Conservation (phyloP, 1,140 invertebrate genomes). For the Vanessa atalanta region DNA sequence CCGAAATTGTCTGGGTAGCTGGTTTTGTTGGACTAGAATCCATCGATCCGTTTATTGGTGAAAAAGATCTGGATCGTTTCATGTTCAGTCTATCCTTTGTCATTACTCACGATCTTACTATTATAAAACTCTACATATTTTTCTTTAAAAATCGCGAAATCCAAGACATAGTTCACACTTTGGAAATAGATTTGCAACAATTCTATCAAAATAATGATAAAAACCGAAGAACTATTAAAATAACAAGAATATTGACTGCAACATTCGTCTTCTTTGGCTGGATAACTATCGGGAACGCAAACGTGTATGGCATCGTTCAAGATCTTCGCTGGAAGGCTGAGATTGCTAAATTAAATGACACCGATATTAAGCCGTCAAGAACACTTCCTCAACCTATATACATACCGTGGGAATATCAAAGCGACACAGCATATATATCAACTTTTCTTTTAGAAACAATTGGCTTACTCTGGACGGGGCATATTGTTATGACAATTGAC, state of each 20-base stretch:
- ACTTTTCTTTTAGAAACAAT: slow-evolving; percentile 68
- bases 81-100: slow-evolving; percentile 77
- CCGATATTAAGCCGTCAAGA: slow-evolving; percentile 46
- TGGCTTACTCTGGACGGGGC: slow-evolving; percentile 73
- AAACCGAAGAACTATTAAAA: slow-evolving; percentile 54
- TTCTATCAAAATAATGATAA: slow-evolving; percentile 65
- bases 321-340: slow-evolving; percentile 65
- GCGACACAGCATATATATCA: slow-evolving; percentile 54
- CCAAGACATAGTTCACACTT: slow-evolving; percentile 62
- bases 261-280: slow-evolving; percentile 73
- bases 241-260: slow-evolving; percentile 60
- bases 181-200: slow-evolving; percentile 61
- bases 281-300: slow-evolving; percentile 70
- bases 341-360: slow-evolving; percentile 54
- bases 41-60: slow-evolving; percentile 71
- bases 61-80: slow-evolving; percentile 70
- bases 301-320: slow-evolving; percentile 66
- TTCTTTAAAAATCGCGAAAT: slow-evolving; percentile 69
- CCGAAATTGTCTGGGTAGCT: slow-evolving; percentile 67
- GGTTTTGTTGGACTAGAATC: slow-evolving; percentile 74
- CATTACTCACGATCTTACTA: slow-evolving; percentile 70
- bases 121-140: slow-evolving; percentile 71
- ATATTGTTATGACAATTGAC: slow-evolving; percentile 74
- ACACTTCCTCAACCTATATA: slow-evolving; percentile 70
- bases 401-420: slow-evolving; percentile 70